Evolutionary conservation across 2,113 vertebrate species (phyloP).

Genomic region (Silurus asotus): DNA sequence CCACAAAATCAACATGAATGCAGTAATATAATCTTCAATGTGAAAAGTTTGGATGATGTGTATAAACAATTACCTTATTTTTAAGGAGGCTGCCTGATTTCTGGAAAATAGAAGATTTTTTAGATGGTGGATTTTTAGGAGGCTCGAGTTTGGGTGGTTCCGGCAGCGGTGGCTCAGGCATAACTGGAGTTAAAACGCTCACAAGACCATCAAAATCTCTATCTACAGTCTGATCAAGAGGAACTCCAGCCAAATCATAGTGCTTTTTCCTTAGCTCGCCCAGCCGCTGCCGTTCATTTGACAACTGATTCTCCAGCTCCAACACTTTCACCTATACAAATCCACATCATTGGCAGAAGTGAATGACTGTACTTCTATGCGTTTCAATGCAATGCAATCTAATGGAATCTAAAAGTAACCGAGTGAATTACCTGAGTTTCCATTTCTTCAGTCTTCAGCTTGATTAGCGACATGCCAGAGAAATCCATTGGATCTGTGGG

Average conservation of each 20-base stretch:
- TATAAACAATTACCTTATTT: constrained; percentile 61
- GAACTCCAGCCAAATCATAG: constrained; percentile 80
- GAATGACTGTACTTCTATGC: not conserved
- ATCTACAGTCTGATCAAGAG: constrained; percentile 63
- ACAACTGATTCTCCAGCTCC: constrained; percentile 87
- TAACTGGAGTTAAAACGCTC: constrained; percentile 63
- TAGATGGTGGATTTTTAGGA: constrained; percentile 37
- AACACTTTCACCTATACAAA: constrained; percentile 84
- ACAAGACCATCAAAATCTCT: constrained; percentile 27
- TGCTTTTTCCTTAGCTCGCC: constrained; percentile 92
- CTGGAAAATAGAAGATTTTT: constrained; percentile 65
- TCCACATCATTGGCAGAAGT: not conserved
- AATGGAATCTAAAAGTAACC: not conserved
- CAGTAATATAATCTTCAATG: not conserved
- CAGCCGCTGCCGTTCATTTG: constrained; percentile 86
- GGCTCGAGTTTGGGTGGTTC: constrained; percentile 45
- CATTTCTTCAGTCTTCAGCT: constrained; percentile 97
- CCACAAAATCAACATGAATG: not conserved
- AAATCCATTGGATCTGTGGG: constrained; percentile 88
- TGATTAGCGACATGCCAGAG: constrained; percentile 88
- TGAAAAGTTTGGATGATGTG: not conserved
- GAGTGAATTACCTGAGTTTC: constrained; percentile 83
- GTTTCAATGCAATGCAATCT: not conserved
- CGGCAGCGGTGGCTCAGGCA: constrained; percentile 55
- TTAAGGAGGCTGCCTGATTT: constrained; percentile 71